phyloP scores from a whole-genome alignment of 2,113 vertebrate genomes.

The Rattus norvegicus region DNA sequence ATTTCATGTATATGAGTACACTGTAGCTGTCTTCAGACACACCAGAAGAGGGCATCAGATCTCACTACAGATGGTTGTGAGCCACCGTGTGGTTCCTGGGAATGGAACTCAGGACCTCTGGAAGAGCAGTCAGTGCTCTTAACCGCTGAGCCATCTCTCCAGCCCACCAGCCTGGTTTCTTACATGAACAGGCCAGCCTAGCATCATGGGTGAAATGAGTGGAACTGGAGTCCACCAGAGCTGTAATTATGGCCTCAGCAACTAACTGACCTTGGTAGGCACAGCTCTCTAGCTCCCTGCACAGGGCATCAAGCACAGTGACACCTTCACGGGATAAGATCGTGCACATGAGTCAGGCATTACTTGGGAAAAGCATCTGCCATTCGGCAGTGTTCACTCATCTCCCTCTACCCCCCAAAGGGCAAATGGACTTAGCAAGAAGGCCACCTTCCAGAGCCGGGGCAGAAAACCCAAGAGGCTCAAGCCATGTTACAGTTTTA shows the following conservation, averaged over 20 bases:
- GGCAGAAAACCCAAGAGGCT: background rate
- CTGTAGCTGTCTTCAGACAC: too few relatives aligned
- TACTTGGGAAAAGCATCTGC: background rate
- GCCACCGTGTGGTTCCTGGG: too few relatives aligned
- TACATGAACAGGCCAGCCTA: rapidly evolving
- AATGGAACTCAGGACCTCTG: too few relatives aligned
- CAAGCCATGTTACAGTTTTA: background rate
- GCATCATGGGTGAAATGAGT: background rate
- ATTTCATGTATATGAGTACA: too few relatives aligned
- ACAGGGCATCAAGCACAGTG: rapidly evolving
- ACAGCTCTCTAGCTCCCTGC: background rate
- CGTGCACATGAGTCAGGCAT: background rate
- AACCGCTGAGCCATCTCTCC: too few relatives aligned
- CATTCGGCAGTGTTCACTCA: background rate
- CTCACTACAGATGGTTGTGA: too few relatives aligned
- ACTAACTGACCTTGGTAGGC: too few relatives aligned
- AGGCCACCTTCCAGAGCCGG: background rate
- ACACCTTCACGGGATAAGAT: background rate
- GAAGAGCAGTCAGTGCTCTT: too few relatives aligned
- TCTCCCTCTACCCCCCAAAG: background rate
- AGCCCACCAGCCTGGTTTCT: background rate
- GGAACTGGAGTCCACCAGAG: background rate
- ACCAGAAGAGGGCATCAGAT: too few relatives aligned
- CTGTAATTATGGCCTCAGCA: background rate
- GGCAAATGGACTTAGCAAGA: background rate